Evolutionary conservation across 35 echinoderm and acorn worm genomes (phyloP), one percentile per base, ranked within the genome.

Genomic region (Apostichopus japonicus): DNA sequence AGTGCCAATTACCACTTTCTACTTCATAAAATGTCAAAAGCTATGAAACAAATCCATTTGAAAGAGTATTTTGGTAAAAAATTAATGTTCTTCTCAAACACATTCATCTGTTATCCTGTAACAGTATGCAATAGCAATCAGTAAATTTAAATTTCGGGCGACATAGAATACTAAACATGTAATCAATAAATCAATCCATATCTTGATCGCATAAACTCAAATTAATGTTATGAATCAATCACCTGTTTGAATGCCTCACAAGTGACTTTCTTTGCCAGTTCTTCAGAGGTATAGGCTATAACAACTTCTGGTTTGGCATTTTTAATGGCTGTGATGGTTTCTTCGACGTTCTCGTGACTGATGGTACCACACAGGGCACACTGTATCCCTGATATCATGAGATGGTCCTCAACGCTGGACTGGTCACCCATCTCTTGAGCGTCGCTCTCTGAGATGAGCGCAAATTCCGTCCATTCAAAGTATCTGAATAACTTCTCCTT

Each of bases 181-280:
- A 61, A 61, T 13, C 7, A 61, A 61, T 61, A 61, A 61, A 13
- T 10, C 57, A 61, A 61, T 13, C 57, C 33, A 44, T 44, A 61
- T 61, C 13, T 61, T 61, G 13, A 61, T 61, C 57, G 8, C 33
- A 44, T 44, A 44, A 44, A 44, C 33, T 44, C 33, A 3, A 44
- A 44, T 44, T 0, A 44, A 44, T 44, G 33, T 44, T 44, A 61
- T 61, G 1, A 44, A 24, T 78, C 17, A 78, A 24, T 78, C 17
- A 93, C 92, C 67, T 86, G 67, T 55, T 93, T 65, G 53, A 72
- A 93, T 16, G 92, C 92, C 58, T 93, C 92, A 93, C 92, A 93
- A 10, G 87, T 71, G 16, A 93, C 0, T 54, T 54, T 53, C 53
- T 21, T 56, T 19, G 92, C 82, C 19, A 75, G 24, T 33, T 25